Conservation (phyloP, 2,113 vertebrate genomes). For the Gobio gobio region DNA sequence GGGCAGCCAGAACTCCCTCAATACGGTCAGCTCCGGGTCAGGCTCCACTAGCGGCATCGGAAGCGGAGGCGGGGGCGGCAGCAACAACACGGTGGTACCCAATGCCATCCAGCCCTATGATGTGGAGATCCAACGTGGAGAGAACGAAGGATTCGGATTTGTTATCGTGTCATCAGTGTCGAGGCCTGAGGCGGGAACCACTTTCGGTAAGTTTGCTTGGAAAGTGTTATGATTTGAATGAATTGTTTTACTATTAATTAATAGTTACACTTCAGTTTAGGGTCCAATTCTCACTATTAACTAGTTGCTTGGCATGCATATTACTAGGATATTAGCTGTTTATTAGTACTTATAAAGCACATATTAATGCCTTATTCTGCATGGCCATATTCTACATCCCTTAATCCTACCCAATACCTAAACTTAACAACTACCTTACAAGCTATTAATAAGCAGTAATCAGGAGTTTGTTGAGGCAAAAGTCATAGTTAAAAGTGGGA, state of each 20-base stretch:
- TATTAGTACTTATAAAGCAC: too few species aligned
- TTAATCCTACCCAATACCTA: too few species aligned
- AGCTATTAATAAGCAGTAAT: too few species aligned
- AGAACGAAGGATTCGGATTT: constrained; percentile 96
- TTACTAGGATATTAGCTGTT: too few species aligned
- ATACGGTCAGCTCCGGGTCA: constrained; percentile 95
- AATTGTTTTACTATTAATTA: neutral
- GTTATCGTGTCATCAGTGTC: constrained; percentile 98
- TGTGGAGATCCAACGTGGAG: constrained; percentile 92
- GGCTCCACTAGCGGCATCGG: constrained; percentile 89
- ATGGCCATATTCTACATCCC: too few species aligned
- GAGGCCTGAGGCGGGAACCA: constrained; percentile 92
- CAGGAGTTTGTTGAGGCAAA: too few species aligned
- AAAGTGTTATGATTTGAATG: neutral
- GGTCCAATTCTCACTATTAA: too few species aligned
- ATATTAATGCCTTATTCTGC: too few species aligned
- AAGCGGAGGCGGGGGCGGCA: constrained; percentile 80
- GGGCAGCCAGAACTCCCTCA: constrained; percentile 98
- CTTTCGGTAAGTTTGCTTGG: constrained; percentile 85
- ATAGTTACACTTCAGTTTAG: neutral
- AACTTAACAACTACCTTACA: too few species aligned
- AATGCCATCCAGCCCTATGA: constrained; percentile 89
- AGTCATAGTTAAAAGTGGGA: too few species aligned
- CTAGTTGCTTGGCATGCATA: too few species aligned
- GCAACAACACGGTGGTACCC: constrained; percentile 77